phyloP scores from a whole-genome alignment of 2,113 vertebrate genomes.

The Laterallus jamaicensis region DNA sequence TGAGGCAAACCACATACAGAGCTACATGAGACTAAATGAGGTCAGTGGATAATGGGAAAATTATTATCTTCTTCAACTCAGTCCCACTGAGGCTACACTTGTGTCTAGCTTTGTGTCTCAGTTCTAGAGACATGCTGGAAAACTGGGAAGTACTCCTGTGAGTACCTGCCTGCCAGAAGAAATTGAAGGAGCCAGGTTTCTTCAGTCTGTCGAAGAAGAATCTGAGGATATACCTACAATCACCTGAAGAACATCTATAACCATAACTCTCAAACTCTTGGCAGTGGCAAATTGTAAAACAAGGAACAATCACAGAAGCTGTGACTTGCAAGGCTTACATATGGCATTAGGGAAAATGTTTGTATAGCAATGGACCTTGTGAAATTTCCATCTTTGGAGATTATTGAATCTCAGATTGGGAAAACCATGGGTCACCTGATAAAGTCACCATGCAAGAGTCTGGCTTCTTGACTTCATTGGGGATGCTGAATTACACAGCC shows the following conservation, averaged over 20 bases:
- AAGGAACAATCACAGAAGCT: neutral
- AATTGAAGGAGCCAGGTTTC: neutral
- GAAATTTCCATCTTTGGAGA: neutral
- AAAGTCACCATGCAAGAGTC: neutral
- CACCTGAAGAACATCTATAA: neutral
- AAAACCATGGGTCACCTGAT: neutral
- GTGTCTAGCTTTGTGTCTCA: neutral
- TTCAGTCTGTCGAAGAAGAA: neutral
- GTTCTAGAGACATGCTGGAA: neutral
- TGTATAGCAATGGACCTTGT: neutral
- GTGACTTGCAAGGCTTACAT: neutral
- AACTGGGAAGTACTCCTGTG: neutral
- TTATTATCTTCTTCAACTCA: neutral
- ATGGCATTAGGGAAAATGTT: neutral
- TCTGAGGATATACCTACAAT: neutral
- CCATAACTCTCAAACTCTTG: neutral
- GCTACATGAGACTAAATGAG: neutral
- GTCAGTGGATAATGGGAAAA: neutral
- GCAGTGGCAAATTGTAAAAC: neutral
- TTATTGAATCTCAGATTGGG: neutral
- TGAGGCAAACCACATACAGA: neutral
- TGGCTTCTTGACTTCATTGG: neutral
- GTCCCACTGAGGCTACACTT: neutral
- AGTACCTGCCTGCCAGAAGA: neutral
- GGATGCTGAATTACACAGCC: neutral